Base-by-base conservation (phyloP, 1,140 invertebrate genomes). In the Oedothorax gibbosus region DNA sequence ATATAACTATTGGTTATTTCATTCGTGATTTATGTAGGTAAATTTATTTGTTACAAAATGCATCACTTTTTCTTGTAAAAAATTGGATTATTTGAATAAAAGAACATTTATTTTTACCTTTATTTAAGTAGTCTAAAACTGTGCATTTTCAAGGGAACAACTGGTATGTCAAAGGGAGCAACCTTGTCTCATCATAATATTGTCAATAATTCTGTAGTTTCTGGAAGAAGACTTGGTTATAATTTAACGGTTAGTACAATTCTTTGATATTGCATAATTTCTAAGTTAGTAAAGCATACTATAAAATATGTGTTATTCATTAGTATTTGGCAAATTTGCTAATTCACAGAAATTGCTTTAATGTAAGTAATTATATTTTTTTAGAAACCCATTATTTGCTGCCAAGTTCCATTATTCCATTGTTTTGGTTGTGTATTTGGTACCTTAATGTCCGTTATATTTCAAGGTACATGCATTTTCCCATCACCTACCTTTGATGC, bases 401-500 rank as follows among this genome's bases (percentile, higher is more conserved):
- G 94, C 0, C 94, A 97, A 89, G 95, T 96, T 0, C 98, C 98
- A 0, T 91, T 98, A 14, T 99, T 98, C 89, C 98, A 99, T 89
- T 96, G 94, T 15, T 97, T 95, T 89, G 97, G 96, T 0, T 93
- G 94, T 54, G 92, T 95, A 0, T 91, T 94, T 57, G 96, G 94
- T 0, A 90, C 94, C 75, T 87, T 96, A 0, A 89, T 88, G 1
- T 90, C 92, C 15, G 76, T 95, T 0, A 91, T 94, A 68, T 91
- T 93, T 88, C 95, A 95, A 0, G 90, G 92, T 0, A 94, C 94
- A 0, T 84, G 94, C 18, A 93, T 98, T 0, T 86, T 97, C 3
- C 94, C 95, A 5, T 89, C 92, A 0, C 91, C 92, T 0, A 91
- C 91, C 2, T 96, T 95, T 90, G 94, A 93, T 91, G 93, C 95